Evolutionary conservation across 2,797 vertebrate genomes (phyloP).

Genomic region (Apogon hyalosoma): DNA sequence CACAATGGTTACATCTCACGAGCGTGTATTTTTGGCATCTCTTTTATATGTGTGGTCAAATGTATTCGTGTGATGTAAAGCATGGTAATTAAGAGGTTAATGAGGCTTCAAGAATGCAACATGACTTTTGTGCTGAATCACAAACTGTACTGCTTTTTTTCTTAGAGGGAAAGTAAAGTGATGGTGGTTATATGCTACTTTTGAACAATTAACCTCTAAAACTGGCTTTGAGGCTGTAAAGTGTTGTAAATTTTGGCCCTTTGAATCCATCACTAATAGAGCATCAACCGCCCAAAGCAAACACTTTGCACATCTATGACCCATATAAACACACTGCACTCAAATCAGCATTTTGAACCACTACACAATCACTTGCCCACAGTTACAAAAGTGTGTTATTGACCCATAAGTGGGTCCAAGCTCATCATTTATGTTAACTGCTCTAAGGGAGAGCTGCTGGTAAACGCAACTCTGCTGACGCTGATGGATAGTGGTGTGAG

Average conservation of each 20-base stretch:
- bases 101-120: conserved; percentile 3
- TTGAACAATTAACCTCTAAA: conserved; percentile 5
- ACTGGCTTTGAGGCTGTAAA: conserved; percentile 2
- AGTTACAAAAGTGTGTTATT: conserved; percentile 35
- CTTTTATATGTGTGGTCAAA: neutral
- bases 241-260: conserved; percentile 2
- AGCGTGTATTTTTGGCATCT: neutral
- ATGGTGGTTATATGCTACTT: neutral
- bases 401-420: conserved; percentile 30
- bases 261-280: conserved; percentile 18
- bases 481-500: conserved; percentile 11
- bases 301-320: conserved; percentile 34
- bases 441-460: conserved; percentile 17
- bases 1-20: too few relatives aligned
- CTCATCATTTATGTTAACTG: conserved; percentile 29
- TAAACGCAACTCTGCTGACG: conserved; percentile 25
- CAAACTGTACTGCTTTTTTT: neutral
- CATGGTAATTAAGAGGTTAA: neutral
- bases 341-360: conserved; percentile 43
- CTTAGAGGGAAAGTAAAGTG: neutral
- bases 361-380: conserved; percentile 10
- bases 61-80: neutral
- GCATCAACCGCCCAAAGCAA: conserved; percentile 32
- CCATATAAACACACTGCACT: conserved; percentile 45
- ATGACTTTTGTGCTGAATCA: neutral